phyloP scores from a whole-genome alignment of 1,140 invertebrate genomes.

The Nasonia giraulti region DNA sequence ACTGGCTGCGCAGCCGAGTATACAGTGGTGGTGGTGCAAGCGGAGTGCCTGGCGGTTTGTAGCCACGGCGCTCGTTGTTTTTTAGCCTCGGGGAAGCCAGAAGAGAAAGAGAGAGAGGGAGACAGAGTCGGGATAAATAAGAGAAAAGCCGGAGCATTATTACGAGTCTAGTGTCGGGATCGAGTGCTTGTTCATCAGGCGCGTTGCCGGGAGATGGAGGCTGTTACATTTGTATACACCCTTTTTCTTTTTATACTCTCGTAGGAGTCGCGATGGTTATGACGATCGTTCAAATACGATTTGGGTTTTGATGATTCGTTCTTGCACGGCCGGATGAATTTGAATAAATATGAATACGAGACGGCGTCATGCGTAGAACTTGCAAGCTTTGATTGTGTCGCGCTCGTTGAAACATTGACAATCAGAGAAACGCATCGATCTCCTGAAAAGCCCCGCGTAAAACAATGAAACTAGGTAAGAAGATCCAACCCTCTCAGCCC shows the following conservation, averaged over 20 bases:
- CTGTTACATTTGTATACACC: too few relatives aligned
- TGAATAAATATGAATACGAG: too few relatives aligned
- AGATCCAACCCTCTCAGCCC: background rate
- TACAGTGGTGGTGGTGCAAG: background rate
- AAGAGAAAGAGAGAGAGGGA: background rate
- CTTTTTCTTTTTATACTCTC: too few relatives aligned
- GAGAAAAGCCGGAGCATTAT: background rate
- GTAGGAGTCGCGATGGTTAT: too few relatives aligned
- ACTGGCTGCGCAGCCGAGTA: too few relatives aligned
- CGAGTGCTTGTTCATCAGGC: constrained; percentile 1
- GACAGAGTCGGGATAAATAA: background rate
- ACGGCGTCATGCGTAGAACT: too few relatives aligned
- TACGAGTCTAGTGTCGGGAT: background rate
- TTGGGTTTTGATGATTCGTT: too few relatives aligned
- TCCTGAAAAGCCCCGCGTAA: background rate
- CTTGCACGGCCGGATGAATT: too few relatives aligned
- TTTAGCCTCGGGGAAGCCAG: background rate
- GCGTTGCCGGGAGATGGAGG: too few relatives aligned
- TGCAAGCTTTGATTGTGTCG: too few relatives aligned
- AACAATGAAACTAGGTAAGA: background rate
- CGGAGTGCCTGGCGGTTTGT: background rate
- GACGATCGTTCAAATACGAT: too few relatives aligned
- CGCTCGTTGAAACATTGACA: background rate
- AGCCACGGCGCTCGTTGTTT: background rate
- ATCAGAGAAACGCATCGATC: background rate